These are phyloP conservation scores for Equus przewalskii DNA, from an alignment of 2,113 vertebrate species.

Conservation along the genomic window DNA sequence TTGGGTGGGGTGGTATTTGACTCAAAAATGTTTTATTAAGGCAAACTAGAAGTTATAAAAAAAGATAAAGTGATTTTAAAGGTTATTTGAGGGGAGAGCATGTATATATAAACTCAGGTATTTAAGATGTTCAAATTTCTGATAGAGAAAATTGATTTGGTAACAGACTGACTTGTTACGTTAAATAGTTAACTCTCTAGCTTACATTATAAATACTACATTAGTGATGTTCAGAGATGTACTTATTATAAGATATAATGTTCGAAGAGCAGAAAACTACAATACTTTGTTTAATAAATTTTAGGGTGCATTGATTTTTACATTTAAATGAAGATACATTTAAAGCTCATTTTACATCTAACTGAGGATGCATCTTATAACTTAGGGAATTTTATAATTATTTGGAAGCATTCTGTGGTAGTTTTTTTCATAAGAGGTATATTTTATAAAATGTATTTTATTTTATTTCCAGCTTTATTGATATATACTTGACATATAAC, in stretches of 20 bases:
- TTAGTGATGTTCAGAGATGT: neutral
- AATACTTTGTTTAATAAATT: neutral
- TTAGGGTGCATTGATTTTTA: neutral
- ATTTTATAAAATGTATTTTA: neutral
- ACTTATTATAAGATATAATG: neutral
- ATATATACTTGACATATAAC: neutral
- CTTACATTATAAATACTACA: neutral
- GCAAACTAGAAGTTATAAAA: neutral
- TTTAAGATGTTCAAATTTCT: neutral
- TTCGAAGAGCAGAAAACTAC: neutral
- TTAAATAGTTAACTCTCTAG: neutral
- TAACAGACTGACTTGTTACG: neutral
- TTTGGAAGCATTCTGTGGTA: neutral
- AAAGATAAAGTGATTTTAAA: neutral
- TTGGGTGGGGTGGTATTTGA: neutral
- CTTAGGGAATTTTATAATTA: neutral
- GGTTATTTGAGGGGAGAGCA: neutral
- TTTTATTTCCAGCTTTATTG: neutral
- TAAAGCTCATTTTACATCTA: neutral
- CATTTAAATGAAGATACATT: neutral
- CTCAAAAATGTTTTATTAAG: constrained; percentile 6
- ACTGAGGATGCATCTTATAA: neutral
- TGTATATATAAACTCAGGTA: neutral
- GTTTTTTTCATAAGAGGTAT: neutral
- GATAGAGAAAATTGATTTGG: neutral